Conservation (phyloP, 2,113 vertebrate species). For the Cynocephalus volans region DNA sequence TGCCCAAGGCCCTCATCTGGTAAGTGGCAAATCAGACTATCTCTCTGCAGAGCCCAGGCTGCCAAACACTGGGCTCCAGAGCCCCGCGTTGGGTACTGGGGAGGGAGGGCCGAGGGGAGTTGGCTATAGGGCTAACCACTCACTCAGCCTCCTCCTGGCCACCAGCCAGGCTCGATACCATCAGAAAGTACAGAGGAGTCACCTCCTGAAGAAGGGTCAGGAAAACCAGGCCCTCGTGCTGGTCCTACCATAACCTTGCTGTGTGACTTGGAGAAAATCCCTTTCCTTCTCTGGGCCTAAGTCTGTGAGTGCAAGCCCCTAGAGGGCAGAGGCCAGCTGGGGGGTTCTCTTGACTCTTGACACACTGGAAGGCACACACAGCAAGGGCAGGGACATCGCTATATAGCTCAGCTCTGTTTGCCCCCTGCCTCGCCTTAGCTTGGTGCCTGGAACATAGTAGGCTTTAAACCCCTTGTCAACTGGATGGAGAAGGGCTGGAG, state of each 20-base stretch:
- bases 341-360: not conserved
- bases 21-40: not conserved
- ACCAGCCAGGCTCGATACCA: rapidly evolving
- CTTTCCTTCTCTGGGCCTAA: not conserved
- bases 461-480: rapidly evolving
- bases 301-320: not conserved
- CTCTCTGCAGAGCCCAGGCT: not conserved
- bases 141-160: not conserved
- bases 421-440: rapidly evolving
- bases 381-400: not conserved
- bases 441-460: rapidly evolving
- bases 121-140: rapidly evolving
- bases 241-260: not conserved
- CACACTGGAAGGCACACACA: not conserved
- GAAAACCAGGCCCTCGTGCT: not conserved
- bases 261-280: not conserved
- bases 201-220: too few species aligned
- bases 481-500: rapidly evolving
- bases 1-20: not conserved
- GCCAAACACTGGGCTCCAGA: not conserved
- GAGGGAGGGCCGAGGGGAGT: not conserved
- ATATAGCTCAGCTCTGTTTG: rapidly evolving
- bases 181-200: not conserved
- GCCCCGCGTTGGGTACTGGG: rapidly evolving
- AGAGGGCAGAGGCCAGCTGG: not conserved